These are phyloP conservation scores for Tringa solitaria DNA, from an alignment of 2,113 vertebrate species.

Conservation along the genomic window DNA sequence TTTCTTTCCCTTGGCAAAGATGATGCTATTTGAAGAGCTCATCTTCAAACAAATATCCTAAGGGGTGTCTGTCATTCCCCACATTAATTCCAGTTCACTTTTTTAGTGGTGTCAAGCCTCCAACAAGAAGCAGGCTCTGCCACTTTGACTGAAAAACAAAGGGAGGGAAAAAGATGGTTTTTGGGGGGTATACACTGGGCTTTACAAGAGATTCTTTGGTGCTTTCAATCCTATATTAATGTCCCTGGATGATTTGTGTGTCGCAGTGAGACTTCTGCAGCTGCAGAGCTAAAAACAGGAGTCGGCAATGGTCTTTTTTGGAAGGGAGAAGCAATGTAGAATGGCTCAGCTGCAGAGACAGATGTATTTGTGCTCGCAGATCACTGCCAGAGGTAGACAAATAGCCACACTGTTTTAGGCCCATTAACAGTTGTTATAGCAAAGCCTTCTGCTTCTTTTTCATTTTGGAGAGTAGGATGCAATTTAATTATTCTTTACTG, in stretches of 20 bases:
- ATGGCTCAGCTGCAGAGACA: background rate
- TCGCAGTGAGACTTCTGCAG: background rate
- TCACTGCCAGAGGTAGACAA: constrained; percentile 6
- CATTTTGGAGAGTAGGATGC: background rate
- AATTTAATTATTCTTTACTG: background rate
- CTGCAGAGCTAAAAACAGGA: background rate
- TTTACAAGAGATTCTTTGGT: background rate
- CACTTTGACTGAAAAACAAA: background rate
- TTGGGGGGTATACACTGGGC: background rate
- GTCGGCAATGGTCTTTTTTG: background rate
- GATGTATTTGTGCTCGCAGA: constrained; percentile 1
- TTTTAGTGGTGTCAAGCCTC: fast-evolving
- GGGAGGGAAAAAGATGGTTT: too few species aligned
- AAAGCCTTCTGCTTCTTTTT: background rate
- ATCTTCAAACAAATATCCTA: background rate
- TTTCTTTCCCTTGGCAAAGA: background rate
- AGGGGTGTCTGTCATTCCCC: background rate
- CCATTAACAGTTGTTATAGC: background rate
- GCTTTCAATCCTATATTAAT: background rate
- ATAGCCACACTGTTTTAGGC: background rate
- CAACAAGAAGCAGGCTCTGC: background rate
- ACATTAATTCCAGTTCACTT: background rate
- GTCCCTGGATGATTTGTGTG: background rate
- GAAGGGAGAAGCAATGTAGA: background rate
- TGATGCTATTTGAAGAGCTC: background rate